Conservation (phyloP, 1,140 invertebrate genomes). For the Pseudoatta argentina region DNA sequence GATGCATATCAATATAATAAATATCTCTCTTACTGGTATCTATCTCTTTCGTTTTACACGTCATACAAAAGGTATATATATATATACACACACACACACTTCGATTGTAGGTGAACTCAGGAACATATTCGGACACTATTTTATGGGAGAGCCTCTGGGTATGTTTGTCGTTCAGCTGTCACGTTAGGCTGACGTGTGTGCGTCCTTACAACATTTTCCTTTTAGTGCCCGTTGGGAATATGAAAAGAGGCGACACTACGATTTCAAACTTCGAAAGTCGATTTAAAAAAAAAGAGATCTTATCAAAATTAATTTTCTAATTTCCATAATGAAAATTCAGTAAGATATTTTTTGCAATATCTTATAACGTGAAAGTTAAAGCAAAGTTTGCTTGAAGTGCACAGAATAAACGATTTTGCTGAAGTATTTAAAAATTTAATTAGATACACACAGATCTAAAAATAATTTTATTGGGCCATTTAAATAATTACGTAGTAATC, state of each 20-base stretch:
- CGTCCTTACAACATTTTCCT: constrained; percentile 46
- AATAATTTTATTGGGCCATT: too few species aligned
- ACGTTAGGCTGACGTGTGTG: constrained; percentile 18
- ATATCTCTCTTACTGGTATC: background rate
- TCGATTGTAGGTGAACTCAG: constrained; percentile 40
- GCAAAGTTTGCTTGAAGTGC: background rate
- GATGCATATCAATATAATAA: background rate
- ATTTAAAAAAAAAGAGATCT: background rate
- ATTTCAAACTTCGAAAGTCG: background rate
- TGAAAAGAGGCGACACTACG: background rate
- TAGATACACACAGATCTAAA: too few species aligned
- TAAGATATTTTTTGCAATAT: background rate
- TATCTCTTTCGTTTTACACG: constrained; percentile 20
- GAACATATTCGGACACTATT: constrained; percentile 33
- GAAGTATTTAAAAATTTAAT: too few species aligned
- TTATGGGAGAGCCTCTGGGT: background rate
- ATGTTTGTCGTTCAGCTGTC: constrained; percentile 50
- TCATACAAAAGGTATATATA: background rate
- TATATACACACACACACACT: too few species aligned
- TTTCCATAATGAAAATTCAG: background rate
- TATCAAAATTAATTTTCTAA: constrained; percentile 16
- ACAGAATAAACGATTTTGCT: too few species aligned
- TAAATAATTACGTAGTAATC: too few species aligned
- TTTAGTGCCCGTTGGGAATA: constrained; percentile 9
- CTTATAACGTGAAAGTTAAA: background rate